A percentile compares a stretch with the other conserved stretches of the same genome.
Evolutionary conservation across 1,140 invertebrate species (phyloP).

Genomic region (Drosophila orena): DNA sequence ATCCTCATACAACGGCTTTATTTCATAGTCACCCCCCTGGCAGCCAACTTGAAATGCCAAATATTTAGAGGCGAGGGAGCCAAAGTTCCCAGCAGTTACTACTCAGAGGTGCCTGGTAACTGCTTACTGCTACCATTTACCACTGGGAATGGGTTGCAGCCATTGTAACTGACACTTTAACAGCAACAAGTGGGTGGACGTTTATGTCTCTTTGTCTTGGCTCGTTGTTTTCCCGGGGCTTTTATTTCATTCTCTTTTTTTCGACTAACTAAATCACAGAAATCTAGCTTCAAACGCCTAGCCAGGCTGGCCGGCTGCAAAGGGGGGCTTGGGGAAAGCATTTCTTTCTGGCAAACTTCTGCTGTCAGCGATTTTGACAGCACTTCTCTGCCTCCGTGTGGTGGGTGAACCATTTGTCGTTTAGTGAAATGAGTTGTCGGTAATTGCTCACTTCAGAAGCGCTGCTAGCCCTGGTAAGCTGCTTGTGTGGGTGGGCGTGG

Average conservation of each 20-base stretch:
- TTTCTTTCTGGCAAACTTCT: slow-evolving; percentile 70
- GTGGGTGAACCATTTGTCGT: slow-evolving; percentile 71
- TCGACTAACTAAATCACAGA: slow-evolving; percentile 59
- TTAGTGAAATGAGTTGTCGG: slow-evolving; percentile 72
- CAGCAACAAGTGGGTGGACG: slow-evolving; percentile 81
- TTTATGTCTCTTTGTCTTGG: slow-evolving; percentile 80
- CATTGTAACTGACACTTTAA: slow-evolving; percentile 74
- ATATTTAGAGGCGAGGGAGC: slow-evolving; percentile 54
- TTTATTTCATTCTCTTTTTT: slow-evolving; percentile 55
- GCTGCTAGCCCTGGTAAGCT: background rate
- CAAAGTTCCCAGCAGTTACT: slow-evolving; percentile 27
- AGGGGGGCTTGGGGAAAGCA: slow-evolving; percentile 36
- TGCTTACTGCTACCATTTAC: slow-evolving; percentile 36
- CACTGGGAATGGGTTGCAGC: slow-evolving; percentile 11
- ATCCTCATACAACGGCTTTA: slow-evolving; percentile 60
- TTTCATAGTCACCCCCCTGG: slow-evolving; percentile 47
- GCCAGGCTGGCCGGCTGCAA: slow-evolving; percentile 7
- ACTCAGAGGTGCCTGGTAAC: slow-evolving; percentile 10
- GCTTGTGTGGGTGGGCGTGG: slow-evolving; percentile 58
- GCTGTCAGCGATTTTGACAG: slow-evolving; percentile 79
- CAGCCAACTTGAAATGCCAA: slow-evolving; percentile 64
- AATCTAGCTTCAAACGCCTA: slow-evolving; percentile 36
- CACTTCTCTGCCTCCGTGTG: background rate
- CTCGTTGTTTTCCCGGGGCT: slow-evolving; percentile 48
- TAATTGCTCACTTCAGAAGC: slow-evolving; percentile 56